phyloP scores from a whole-genome alignment of 2,797 vertebrate genomes.

The Gymnopithys bicolor region DNA sequence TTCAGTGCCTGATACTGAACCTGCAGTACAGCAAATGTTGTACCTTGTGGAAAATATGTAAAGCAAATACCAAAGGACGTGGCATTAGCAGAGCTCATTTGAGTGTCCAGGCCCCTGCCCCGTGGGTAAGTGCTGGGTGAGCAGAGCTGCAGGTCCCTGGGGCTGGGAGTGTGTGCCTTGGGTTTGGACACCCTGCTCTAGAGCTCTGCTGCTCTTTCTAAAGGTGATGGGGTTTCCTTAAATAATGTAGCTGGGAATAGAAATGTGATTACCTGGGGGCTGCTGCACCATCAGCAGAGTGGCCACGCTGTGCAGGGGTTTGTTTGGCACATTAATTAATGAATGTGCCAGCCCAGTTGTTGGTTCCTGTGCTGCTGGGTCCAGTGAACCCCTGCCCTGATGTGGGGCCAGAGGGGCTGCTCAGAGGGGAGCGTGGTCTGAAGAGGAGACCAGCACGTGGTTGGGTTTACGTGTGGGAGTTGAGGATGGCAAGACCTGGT shows the following conservation, averaged over 20 bases:
- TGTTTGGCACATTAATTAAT: background rate
- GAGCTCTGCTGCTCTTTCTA: background rate
- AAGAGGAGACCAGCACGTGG: accelerated
- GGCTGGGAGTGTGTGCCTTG: background rate
- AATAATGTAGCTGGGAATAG: accelerated
- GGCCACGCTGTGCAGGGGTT: accelerated
- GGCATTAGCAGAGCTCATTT: background rate
- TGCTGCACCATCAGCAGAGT: accelerated
- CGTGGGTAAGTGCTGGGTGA: background rate
- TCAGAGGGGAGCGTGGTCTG: accelerated
- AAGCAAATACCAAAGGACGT: background rate
- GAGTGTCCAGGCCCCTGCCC: background rate
- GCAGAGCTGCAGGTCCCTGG: background rate
- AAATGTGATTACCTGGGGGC: background rate
- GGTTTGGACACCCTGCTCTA: background rate
- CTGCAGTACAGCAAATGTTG: background rate
- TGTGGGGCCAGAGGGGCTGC: accelerated
- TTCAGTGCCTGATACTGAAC: background rate
- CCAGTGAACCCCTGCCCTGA: accelerated
- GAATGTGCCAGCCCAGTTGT: accelerated
- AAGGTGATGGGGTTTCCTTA: background rate
- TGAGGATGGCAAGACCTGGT: accelerated
- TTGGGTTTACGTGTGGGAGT: background rate
- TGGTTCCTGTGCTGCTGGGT: accelerated
- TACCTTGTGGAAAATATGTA: background rate